Conservation (phyloP, 1,140 invertebrate genomes). For the Sycobia sp. region DNA sequence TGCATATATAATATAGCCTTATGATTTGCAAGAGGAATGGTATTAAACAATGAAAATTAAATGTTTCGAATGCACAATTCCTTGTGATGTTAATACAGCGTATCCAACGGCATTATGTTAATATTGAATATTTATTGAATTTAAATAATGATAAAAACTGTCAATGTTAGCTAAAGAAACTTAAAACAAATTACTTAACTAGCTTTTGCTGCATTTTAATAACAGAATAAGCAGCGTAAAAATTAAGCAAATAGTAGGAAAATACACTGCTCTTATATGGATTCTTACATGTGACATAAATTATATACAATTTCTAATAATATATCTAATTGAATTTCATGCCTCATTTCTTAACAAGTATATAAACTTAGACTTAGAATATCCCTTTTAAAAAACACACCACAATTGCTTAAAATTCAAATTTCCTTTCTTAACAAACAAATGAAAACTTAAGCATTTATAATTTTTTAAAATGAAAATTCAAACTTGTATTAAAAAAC, state of each 20-base stretch:
- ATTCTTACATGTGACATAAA: conserved; percentile 12
- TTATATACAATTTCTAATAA: conserved; percentile 10
- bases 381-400: neutral
- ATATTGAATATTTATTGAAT: too few relatives aligned
- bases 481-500: too few relatives aligned
- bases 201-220: conserved; percentile 16
- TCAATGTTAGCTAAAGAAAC: too few relatives aligned
- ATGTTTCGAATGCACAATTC: conserved; percentile 4
- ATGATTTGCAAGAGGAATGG: neutral
- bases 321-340: conserved; percentile 15
- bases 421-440: too few relatives aligned
- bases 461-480: too few relatives aligned
- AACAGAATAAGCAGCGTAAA: conserved; percentile 3
- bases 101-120: too few relatives aligned
- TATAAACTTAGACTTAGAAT: conserved; percentile 28
- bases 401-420: too few relatives aligned
- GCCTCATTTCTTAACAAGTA: conserved; percentile 11
- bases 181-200: conserved; percentile 5
- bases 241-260: conserved; percentile 3
- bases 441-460: too few relatives aligned
- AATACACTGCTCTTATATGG: too few relatives aligned
- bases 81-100: too few relatives aligned
- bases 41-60: neutral
- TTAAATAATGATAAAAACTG: too few relatives aligned
- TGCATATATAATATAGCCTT: too few relatives aligned